phyloP scores from a whole-genome alignment of 2,797 vertebrate genomes.

The Sebastes jordani region DNA sequence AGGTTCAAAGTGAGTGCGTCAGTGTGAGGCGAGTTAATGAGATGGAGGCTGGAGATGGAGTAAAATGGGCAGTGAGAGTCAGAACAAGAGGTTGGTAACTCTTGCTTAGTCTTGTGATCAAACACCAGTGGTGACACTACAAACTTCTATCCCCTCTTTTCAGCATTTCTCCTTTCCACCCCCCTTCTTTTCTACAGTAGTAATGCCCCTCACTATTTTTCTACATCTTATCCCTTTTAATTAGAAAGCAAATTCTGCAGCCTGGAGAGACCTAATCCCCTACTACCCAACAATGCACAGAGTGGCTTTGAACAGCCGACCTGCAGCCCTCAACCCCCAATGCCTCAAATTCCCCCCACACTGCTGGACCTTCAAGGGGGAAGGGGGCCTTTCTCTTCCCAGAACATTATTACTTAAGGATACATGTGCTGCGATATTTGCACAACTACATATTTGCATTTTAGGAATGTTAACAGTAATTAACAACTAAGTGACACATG shows the following conservation, averaged over 20 bases:
- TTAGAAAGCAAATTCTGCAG: conserved; percentile 99
- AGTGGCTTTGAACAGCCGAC: conserved; percentile 98
- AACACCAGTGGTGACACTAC: conserved; percentile 93
- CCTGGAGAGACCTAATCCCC: conserved; percentile 99
- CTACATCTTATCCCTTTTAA: conserved; percentile 99
- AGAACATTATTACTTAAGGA: conserved; percentile 68
- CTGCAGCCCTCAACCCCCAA: conserved; percentile 81
- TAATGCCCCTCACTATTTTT: conserved; percentile 86
- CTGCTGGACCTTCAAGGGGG: conserved; percentile 69
- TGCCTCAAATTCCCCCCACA: conserved; percentile 65
- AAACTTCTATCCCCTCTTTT: conserved; percentile 80
- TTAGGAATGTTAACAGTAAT: conserved; percentile 75
- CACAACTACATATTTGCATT: conserved; percentile 72
- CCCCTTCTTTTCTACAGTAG: conserved; percentile 85
- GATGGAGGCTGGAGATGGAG: conserved; percentile 25
- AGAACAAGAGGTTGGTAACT: conserved; percentile 80
- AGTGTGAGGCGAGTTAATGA: conserved; percentile 42
- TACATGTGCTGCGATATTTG: conserved; percentile 61
- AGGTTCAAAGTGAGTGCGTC: conserved; percentile 27
- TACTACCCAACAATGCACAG: conserved; percentile 99
- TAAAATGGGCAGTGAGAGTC: conserved; percentile 45
- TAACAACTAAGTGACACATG: conserved; percentile 73
- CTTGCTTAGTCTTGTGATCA: conserved; percentile 88
- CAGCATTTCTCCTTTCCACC: conserved; percentile 82
- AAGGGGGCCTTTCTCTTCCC: conserved; percentile 45